Percentiles rank a stretch among this genome's conserved stretches.
These are phyloP conservation scores for Malurus splendens DNA, from an alignment of 2,797 vertebrate genomes.

Conservation along the genomic window DNA sequence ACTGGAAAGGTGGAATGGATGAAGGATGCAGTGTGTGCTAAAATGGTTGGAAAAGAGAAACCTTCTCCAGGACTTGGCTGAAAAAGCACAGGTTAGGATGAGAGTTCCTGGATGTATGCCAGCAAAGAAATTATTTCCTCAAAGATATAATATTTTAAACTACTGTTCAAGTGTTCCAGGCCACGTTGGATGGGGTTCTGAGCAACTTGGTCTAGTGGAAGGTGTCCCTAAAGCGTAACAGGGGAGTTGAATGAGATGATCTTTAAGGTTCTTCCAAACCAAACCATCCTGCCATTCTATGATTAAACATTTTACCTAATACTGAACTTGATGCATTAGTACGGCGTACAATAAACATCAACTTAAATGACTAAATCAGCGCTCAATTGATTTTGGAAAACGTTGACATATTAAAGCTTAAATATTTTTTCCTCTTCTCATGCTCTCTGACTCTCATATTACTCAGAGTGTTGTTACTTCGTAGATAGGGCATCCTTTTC, in stretches of 20 bases:
- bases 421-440: background rate
- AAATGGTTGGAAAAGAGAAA: background rate
- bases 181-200: background rate
- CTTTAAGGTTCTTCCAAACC: background rate
- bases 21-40: background rate
- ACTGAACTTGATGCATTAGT: background rate
- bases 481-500: background rate
- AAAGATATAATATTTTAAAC: background rate
- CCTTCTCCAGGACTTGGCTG: background rate
- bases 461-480: background rate
- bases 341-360: background rate
- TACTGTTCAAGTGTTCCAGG: background rate
- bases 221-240: background rate
- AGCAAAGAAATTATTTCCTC: background rate
- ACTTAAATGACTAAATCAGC: background rate
- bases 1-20: background rate
- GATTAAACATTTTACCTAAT: background rate
- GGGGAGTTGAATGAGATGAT: fast-evolving
- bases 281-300: background rate
- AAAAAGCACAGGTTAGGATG: background rate
- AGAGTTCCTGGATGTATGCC: background rate
- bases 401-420: background rate
- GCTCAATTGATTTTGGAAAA: background rate
- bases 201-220: background rate
- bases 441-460: background rate